phyloP scores from a whole-genome alignment of 2,797 vertebrate species.

The Pterois miles region DNA sequence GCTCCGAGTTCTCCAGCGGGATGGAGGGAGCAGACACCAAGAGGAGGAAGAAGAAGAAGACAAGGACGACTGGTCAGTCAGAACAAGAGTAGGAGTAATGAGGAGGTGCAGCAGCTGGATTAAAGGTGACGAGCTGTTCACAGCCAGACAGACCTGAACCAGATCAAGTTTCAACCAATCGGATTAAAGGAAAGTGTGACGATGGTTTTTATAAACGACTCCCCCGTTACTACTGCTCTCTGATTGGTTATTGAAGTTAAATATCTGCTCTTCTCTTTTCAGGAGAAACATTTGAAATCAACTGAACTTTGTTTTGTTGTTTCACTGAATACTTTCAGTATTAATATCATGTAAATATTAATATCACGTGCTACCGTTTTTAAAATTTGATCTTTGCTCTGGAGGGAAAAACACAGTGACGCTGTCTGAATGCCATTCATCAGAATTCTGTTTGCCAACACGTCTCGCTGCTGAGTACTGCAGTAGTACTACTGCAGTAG shows the following conservation, averaged over 20 bases:
- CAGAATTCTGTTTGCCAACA: not conserved
- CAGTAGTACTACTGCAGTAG: not conserved
- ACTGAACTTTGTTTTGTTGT: no score
- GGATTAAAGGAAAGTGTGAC: no score
- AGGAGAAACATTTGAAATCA: not conserved
- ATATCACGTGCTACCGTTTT: not conserved
- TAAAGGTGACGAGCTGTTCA: no score
- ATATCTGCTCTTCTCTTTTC: not conserved
- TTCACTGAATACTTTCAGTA: no score
- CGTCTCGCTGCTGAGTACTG: not conserved
- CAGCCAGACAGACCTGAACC: no score
- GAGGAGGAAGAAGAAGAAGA: slow-evolving; percentile 75
- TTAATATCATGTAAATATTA: no score
- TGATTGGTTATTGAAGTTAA: not conserved
- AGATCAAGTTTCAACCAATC: no score
- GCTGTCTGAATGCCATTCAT: no score
- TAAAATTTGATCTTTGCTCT: not conserved
- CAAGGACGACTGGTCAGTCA: not conserved
- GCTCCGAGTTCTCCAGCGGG: slow-evolving; percentile 89
- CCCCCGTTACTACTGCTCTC: not conserved
- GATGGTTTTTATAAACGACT: no score
- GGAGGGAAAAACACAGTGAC: not conserved
- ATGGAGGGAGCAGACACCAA: slow-evolving; percentile 67
- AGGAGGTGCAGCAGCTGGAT: no score
- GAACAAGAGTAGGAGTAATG: slow-evolving; percentile 1